A percentile compares a stretch with the other conserved stretches of the same genome.
Conservation (phyloP, 2,797 vertebrate species). For the Hydrolagus colliei region DNA sequence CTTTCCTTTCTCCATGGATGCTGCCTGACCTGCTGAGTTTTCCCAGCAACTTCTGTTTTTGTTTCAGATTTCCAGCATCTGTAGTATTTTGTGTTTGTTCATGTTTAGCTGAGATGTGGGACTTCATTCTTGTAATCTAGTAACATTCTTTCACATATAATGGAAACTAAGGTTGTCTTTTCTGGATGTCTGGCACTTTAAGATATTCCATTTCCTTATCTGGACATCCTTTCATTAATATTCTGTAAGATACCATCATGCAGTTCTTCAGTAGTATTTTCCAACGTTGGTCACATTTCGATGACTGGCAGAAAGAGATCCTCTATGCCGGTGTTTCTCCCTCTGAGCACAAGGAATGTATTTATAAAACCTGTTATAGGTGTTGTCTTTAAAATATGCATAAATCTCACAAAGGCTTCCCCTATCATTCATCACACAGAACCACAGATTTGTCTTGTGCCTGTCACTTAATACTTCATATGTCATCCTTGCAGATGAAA, state of each 20-base stretch:
- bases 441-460: neutral
- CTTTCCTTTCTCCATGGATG: too few species aligned
- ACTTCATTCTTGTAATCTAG: too few species aligned
- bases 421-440: too few species aligned
- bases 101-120: neutral
- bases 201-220: neutral
- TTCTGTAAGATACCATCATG: neutral
- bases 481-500: slow-evolving; percentile 12
- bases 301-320: neutral
- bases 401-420: neutral
- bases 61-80: too few species aligned
- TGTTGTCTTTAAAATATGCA: neutral
- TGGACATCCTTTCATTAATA: neutral
- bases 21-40: too few species aligned
- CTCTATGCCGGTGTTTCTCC: neutral
- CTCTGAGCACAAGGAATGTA: too few species aligned
- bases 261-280: neutral
- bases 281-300: neutral
- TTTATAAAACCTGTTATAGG: too few species aligned
- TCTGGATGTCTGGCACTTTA: neutral
- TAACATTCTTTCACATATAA: neutral
- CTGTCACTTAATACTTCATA: neutral
- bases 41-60: too few species aligned
- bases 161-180: neutral
- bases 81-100: too few species aligned